Evolutionary conservation across 2,113 vertebrate species (phyloP), one percentile per base, ranked within the genome.

Genomic region (Stigmatopora nigra): DNA sequence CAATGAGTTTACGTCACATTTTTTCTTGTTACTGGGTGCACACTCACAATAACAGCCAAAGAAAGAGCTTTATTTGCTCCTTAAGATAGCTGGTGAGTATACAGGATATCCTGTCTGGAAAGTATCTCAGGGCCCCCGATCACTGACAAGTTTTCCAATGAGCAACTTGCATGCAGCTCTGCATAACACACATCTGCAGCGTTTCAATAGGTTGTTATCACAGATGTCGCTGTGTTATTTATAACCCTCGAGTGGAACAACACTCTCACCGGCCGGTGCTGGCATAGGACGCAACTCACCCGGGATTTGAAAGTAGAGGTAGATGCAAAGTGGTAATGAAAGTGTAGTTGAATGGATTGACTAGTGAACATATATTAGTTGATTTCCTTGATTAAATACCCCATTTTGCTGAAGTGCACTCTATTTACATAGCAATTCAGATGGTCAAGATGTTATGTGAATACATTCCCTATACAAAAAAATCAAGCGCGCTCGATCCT

Each of bases 141-240:
- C 75, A 76, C 48, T 60, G 56, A 52, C 52, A 69, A 56, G 22
- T 69, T 78, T 45, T 62, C 59, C 52, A 22, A 53, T 41, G n/a
- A 41, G 17, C 10, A n/a, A 5, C 38, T 60, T 19, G n/a, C 58
- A 58, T 58, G 56, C 31, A 58, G 38, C 45, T 76, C 41, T 45
- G 31, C 51, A 72, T 71, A 81, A 72, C 2, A 22, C 71, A 72
- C 76, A 79, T 76, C 69, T 78, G 65, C 72, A 62, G 62, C 65
- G 78, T 82, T 79, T 84, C 49, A 58, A 73, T 79, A 73, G 52
- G 60, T 46, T 64, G 65, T 63, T 17, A 59, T 61, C 69, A 68
- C 78, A 84, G 64, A 77, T 71, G 79, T 75, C 53, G 66, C 46
- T 7, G 46, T 61, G 76, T 76, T 81, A 81, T 78, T 81, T 87